Percentiles rank a stretch among this genome's conserved stretches.
phyloP scores from a whole-genome alignment of 1,140 invertebrate genomes.

The Drosophila nannoptera region DNA sequence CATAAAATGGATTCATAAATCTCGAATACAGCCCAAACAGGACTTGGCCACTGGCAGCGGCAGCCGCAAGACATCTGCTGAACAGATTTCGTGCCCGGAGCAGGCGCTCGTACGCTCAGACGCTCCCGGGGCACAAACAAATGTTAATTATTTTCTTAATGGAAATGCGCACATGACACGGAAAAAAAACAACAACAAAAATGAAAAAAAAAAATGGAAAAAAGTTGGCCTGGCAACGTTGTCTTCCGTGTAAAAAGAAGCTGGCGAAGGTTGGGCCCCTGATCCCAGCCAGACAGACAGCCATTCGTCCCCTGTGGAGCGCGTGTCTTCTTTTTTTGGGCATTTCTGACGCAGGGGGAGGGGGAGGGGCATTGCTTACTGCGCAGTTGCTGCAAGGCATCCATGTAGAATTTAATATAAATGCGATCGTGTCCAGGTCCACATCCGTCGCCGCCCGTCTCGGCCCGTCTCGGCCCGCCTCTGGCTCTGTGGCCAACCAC shows the following conservation, averaged over 20 bases:
- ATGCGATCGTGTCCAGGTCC: neutral
- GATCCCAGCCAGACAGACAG: slow-evolving; percentile 19
- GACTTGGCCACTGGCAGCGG: slow-evolving; percentile 18
- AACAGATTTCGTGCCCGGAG: slow-evolving; percentile 70
- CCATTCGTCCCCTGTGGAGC: slow-evolving; percentile 52
- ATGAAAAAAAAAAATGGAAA: slow-evolving; percentile 27
- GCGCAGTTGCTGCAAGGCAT: slow-evolving; percentile 56
- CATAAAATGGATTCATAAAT: slow-evolving; percentile 67
- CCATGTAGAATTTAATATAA: slow-evolving; percentile 42
- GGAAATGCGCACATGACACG: slow-evolving; percentile 72
- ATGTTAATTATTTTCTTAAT: slow-evolving; percentile 78
- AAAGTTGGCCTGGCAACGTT: slow-evolving; percentile 34
- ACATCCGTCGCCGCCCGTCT: neutral
- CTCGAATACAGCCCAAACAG: slow-evolving; percentile 29
- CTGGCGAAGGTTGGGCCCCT: slow-evolving; percentile 27
- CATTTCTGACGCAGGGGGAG: slow-evolving; percentile 32
- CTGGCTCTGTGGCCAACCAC: slow-evolving; percentile 45
- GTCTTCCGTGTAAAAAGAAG: slow-evolving; percentile 67
- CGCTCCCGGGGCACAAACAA: slow-evolving; percentile 46
- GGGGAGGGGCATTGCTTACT: slow-evolving; percentile 35
- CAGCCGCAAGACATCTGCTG: slow-evolving; percentile 68
- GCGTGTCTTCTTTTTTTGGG: slow-evolving; percentile 58
- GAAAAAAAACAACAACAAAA: slow-evolving; percentile 18
- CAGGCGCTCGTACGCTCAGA: slow-evolving; percentile 28
- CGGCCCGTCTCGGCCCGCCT: neutral